Evolutionary conservation across 1,140 invertebrate species (phyloP).

Genomic region (Acromyrmex charruanus): DNA sequence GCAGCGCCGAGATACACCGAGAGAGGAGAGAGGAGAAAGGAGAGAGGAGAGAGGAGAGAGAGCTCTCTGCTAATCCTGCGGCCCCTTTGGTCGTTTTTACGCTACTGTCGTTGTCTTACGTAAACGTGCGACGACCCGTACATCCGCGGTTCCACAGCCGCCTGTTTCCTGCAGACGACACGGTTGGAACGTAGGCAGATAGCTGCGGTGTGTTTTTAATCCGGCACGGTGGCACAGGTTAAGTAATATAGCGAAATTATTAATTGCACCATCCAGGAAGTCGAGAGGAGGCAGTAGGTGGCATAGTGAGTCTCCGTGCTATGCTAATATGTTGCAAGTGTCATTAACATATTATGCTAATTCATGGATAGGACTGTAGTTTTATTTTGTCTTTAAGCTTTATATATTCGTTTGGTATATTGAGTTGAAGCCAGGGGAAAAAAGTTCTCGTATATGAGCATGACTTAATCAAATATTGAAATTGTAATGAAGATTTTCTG

Average conservation of each 20-base stretch:
- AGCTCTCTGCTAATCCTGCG: constrained; percentile 56
- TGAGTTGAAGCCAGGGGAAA: not conserved
- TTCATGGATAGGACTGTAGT: not conserved
- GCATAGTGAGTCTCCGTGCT: not conserved
- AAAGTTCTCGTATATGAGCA: not conserved
- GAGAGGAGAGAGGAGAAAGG: not conserved
- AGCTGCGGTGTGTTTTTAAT: constrained; percentile 46
- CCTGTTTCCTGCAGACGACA: constrained; percentile 37
- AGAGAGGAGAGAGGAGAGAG: not conserved
- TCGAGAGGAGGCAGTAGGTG: constrained; percentile 16
- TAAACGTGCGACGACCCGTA: constrained; percentile 60
- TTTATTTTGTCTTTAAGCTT: constrained; percentile 18
- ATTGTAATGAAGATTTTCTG: constrained; percentile 18
- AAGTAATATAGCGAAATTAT: constrained; percentile 46
- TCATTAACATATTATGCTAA: constrained; percentile 54
- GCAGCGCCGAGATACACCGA: constrained; percentile 26
- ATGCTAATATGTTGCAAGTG: constrained; percentile 29
- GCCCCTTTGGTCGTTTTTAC: constrained; percentile 60
- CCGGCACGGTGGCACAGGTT: not conserved
- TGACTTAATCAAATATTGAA: constrained; percentile 31
- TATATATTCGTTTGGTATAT: not conserved
- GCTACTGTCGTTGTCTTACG: constrained; percentile 58
- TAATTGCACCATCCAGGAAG: constrained; percentile 46
- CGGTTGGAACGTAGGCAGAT: not conserved
- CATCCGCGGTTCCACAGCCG: constrained; percentile 25